Evolutionary conservation across 2,797 vertebrate genomes (phyloP).

Genomic region (Hephaestus fuliginosus): DNA sequence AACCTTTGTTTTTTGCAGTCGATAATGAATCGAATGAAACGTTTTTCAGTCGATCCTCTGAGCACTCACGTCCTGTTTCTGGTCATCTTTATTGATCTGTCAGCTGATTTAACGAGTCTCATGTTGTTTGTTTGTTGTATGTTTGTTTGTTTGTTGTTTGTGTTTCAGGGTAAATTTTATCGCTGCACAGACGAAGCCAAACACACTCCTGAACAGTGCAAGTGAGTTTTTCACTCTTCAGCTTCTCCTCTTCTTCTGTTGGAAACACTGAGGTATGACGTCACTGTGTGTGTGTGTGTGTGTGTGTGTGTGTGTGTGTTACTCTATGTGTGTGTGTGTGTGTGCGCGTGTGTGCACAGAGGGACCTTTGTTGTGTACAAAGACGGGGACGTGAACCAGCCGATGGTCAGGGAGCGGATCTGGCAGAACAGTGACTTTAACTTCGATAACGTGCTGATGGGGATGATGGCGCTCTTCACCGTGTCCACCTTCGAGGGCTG

Average conservation of each 20-base stretch:
- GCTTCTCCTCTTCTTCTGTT: neutral
- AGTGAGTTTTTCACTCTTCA: slow-evolving; percentile 82
- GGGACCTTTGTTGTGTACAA: slow-evolving; percentile 98
- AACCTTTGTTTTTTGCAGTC: too few relatives aligned
- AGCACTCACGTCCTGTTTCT: too few relatives aligned
- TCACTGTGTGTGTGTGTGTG: neutral
- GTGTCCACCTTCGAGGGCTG: slow-evolving; percentile 99
- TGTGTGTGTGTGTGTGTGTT: neutral
- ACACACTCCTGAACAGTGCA: slow-evolving; percentile 95
- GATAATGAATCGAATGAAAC: too few relatives aligned
- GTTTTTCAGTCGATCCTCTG: too few relatives aligned
- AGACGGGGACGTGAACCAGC: slow-evolving; percentile 95
- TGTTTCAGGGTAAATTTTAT: slow-evolving; percentile 94
- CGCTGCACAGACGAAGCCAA: slow-evolving; percentile 98
- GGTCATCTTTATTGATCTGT: too few relatives aligned
- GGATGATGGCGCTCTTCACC: slow-evolving; percentile 99
- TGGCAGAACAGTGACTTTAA: slow-evolving; percentile 98
- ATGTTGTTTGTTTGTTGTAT: neutral
- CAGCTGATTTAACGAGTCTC: too few relatives aligned
- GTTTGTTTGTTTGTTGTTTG: slow-evolving; percentile 1
- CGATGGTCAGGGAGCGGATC: slow-evolving; percentile 92
- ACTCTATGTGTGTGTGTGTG: neutral
- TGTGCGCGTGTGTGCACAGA: slow-evolving; percentile 74
- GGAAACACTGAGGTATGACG: neutral
- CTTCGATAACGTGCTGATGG: slow-evolving; percentile 96